These are phyloP conservation scores for Anastrepha ludens DNA, from an alignment of 1,140 invertebrate genomes.

Conservation along the genomic window DNA sequence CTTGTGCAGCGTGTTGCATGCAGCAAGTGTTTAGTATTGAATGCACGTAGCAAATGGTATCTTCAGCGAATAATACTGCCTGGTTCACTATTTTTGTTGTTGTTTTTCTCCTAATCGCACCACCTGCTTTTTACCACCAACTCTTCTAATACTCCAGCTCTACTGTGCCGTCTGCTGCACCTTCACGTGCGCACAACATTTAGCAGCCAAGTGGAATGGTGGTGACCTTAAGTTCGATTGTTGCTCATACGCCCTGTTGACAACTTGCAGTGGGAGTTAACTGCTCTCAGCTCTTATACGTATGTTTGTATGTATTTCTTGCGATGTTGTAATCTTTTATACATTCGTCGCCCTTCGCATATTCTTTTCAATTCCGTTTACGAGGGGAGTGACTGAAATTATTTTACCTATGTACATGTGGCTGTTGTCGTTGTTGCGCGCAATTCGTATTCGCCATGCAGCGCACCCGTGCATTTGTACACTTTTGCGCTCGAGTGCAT, in stretches of 20 bases:
- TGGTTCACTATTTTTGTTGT: no score
- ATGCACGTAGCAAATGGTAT: constrained; percentile 39
- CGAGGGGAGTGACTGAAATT: not conserved
- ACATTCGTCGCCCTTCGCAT: not conserved
- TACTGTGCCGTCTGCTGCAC: no score
- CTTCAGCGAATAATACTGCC: not conserved
- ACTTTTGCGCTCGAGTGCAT: constrained; percentile 52
- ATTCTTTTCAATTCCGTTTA: constrained; percentile 16
- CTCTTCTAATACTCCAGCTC: not conserved
- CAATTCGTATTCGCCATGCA: constrained; percentile 9
- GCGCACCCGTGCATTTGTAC: constrained; percentile 14
- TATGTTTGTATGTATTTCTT: not conserved
- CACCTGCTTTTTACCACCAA: not conserved
- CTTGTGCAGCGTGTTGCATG: constrained; percentile 25
- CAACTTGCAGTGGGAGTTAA: not conserved
- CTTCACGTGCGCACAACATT: no score
- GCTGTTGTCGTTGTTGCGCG: not conserved
- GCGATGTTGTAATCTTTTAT: not conserved
- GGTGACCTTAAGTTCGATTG: not conserved
- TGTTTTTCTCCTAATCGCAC: not conserved
- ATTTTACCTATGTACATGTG: not conserved
- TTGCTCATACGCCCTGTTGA: not conserved
- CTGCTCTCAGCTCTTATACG: no score
- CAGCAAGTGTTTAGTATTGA: constrained; percentile 37
- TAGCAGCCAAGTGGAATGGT: not conserved